These are phyloP conservation scores for Pyrgilauda ruficollis DNA, from an alignment of 2,113 vertebrate species.

Conservation along the genomic window DNA sequence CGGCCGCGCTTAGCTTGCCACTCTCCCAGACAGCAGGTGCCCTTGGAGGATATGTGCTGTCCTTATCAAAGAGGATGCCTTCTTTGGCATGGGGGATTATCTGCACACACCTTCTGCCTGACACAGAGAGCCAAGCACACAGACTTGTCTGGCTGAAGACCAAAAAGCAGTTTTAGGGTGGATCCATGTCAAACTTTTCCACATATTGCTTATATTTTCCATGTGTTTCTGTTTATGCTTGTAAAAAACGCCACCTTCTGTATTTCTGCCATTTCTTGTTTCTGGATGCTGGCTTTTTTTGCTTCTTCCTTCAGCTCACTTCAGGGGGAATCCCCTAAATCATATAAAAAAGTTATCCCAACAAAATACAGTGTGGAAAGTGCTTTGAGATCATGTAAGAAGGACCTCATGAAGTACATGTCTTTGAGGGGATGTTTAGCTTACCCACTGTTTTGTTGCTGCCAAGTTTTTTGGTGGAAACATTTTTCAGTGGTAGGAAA, in stretches of 20 bases:
- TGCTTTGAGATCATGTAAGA: background rate
- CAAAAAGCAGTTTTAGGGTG: background rate
- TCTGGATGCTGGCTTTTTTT: background rate
- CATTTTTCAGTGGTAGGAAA: background rate
- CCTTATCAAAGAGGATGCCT: background rate
- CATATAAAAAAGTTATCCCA: background rate
- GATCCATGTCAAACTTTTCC: background rate
- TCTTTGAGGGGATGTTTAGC: background rate
- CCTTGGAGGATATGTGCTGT: background rate
- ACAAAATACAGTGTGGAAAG: background rate
- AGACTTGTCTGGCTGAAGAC: background rate
- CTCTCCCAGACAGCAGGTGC: background rate
- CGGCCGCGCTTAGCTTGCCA: accelerated
- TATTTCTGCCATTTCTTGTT: background rate
- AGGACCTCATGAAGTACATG: background rate
- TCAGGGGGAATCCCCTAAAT: background rate
- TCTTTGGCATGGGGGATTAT: background rate
- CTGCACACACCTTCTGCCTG: background rate
- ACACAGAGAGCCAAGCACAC: background rate
- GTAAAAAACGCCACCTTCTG: background rate
- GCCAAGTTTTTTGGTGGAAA: background rate
- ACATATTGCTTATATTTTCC: background rate
- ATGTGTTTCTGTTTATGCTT: background rate
- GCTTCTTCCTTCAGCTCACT: background rate
- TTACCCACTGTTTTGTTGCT: background rate